These are phyloP conservation scores for Salvelinus sp. DNA, from an alignment of 2,113 vertebrate genomes.

Conservation along the genomic window DNA sequence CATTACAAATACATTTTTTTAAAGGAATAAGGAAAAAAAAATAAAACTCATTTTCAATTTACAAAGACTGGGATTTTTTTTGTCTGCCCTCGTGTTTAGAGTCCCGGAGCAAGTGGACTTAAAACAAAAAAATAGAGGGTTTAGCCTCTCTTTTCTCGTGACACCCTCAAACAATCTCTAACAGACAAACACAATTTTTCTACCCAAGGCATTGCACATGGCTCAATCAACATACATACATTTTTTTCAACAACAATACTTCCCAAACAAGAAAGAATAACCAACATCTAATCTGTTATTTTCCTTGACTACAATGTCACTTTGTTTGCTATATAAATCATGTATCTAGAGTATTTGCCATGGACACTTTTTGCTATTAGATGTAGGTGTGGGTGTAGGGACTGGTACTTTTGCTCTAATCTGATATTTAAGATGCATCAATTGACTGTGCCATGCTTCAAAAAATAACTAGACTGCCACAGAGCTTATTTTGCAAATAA, in stretches of 20 bases:
- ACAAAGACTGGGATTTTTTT: constrained; percentile 75
- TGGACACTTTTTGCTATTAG: constrained; percentile 38
- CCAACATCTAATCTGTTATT: constrained; percentile 65
- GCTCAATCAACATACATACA: constrained; percentile 84
- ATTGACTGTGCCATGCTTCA: constrained; percentile 74
- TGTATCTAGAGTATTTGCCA: constrained; percentile 43
- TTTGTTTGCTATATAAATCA: constrained; percentile 35
- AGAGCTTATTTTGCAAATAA: constrained; percentile 79
- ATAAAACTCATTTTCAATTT: constrained; percentile 72
- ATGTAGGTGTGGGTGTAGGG: constrained; percentile 40
- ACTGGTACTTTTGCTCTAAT: constrained; percentile 61
- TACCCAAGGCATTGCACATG: constrained; percentile 88
- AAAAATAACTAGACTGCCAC: constrained; percentile 86
- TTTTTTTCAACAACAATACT: constrained; percentile 79
- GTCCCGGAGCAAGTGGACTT: constrained; percentile 80
- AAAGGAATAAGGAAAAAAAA: constrained; percentile 56
- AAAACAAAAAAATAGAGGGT: constrained; percentile 71
- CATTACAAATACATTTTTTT: constrained; percentile 67
- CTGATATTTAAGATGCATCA: constrained; percentile 61
- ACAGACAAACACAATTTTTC: constrained; percentile 83
- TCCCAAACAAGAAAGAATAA: constrained; percentile 76
- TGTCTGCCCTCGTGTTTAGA: constrained; percentile 78
- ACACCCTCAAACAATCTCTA: constrained; percentile 81
- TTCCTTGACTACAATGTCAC: constrained; percentile 57
- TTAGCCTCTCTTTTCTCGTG: constrained; percentile 62